Evolutionary conservation across 92 coral and sea anemone species (phyloP), one percentile per base, ranked within the genome.

Genomic region (Actinernus sp.): DNA sequence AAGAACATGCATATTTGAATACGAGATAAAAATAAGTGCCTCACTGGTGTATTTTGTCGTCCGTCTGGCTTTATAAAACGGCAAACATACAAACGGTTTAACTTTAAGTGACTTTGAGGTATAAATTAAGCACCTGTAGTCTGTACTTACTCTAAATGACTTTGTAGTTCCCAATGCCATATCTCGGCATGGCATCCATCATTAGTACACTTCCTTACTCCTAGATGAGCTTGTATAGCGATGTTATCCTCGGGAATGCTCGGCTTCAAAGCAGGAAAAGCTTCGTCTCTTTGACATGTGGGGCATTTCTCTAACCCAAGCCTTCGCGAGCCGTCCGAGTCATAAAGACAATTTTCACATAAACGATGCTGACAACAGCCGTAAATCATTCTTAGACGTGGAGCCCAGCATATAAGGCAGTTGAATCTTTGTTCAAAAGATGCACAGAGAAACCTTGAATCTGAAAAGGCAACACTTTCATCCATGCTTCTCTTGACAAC

Each of bases 351-450:
- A 25, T 66, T 76, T 47, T 82, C 91, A 58, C 99, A 95, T 59
- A 95, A 68, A 61, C 97, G 92, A 70, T 91, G 99, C 76, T 95
- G 99, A 31, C 99, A 95, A 20, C 75, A 71, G 17, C 99, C 99
- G 53, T 87, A 95, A n/a, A 95, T 88, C 97, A 95, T 91, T 20
- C 89, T 49, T 30, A 95, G 79, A 39, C 76, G 84, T 12, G 99
- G 90, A 44, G 86, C 71, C 88, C 93, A 88, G 43, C 99, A 95
- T 36, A 95, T 83, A 0, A 85, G 67, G 49, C 99, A 95, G 77
- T 86, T 88, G 53, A 87, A 95, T 58, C 82, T 60, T 45, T 78
- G 97, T 44, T 95, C 99, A 67, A 87, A 80, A 47, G 71, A 56
- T 18, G n/a, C n/a, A n/a, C n/a, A n/a, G n/a, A n/a, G n/a, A 12